Percentiles rank a stretch among this genome's conserved stretches.
Conservation (phyloP, 2,888 invertebrate genomes). For the Pandemis corylana region DNA sequence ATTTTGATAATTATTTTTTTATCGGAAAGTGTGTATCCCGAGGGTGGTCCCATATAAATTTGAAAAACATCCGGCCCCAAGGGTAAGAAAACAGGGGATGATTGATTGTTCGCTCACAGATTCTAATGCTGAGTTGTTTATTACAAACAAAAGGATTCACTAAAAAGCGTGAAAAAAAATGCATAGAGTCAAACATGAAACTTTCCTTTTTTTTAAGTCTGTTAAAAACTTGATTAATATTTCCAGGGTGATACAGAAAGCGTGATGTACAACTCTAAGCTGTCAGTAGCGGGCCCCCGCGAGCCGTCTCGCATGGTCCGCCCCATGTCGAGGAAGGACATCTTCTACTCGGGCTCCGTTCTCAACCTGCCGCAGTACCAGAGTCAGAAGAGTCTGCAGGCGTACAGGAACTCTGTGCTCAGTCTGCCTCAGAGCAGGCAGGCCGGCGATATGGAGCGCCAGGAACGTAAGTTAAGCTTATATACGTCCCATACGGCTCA, state of each 20-base stretch:
- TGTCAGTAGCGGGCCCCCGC: conserved; percentile 81
- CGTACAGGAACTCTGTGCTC: conserved; percentile 95
- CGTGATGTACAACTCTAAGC: conserved; percentile 88
- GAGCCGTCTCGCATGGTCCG: conserved; percentile 89
- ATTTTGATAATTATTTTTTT: too few relatives aligned
- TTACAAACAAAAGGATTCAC: too few relatives aligned
- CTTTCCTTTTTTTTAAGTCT: too few relatives aligned
- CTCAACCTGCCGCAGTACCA: conserved; percentile 96
- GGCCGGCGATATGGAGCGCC: conserved; percentile 87
- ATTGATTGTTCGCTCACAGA: too few relatives aligned
- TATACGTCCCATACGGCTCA: too few relatives aligned
- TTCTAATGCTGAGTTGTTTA: too few relatives aligned
- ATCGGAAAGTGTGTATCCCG: too few relatives aligned
- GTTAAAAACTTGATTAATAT: background rate
- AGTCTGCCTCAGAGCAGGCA: conserved; percentile 91
- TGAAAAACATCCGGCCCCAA: too few relatives aligned
- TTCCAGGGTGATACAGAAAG: conserved; percentile 87
- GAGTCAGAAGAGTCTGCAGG: conserved; percentile 95
- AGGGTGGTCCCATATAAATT: too few relatives aligned
- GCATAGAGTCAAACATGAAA: too few relatives aligned
- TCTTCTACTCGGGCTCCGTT: conserved; percentile 98
- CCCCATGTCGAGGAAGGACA: conserved; percentile 97
- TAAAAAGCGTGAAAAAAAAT: too few relatives aligned
- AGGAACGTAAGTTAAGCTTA: conserved; percentile 85
- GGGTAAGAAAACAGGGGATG: too few relatives aligned